Percentiles rank a stretch among this genome's conserved stretches.
Conservation (phyloP, 2,113 vertebrate species). For the Peucedramus taeniatus region DNA sequence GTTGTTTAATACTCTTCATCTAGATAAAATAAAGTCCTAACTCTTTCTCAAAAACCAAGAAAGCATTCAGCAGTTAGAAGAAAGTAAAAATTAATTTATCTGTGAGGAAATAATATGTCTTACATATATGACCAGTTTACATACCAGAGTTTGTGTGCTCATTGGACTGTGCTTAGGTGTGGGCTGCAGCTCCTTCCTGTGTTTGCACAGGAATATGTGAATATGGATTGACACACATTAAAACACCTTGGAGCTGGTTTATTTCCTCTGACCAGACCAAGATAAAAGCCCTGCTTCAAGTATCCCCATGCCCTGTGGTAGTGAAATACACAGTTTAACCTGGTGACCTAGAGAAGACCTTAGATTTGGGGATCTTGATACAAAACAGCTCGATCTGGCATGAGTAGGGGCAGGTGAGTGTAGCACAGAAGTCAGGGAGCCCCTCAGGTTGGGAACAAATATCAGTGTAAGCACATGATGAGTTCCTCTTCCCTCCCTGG, state of each 20-base stretch:
- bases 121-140: background rate
- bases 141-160: background rate
- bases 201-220: background rate
- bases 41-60: background rate
- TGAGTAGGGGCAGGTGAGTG: background rate
- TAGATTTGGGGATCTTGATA: background rate
- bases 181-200: background rate
- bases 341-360: background rate
- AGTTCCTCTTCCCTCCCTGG: background rate
- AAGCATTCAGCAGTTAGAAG: background rate
- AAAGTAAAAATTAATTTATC: background rate
- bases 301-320: background rate
- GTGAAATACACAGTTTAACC: background rate
- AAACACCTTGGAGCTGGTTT: background rate
- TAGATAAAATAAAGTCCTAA: background rate
- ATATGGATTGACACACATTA: background rate
- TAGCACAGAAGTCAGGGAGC: background rate
- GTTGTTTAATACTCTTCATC: background rate
- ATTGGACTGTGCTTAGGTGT: background rate
- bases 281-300: background rate
- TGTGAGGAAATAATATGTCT: background rate
- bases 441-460: background rate
- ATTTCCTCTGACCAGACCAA: background rate
- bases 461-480: background rate
- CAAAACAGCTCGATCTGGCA: background rate